These are phyloP conservation scores for Actinia equina DNA, from an alignment of 64 coral and sea anemone species.

Conservation along the genomic window DNA sequence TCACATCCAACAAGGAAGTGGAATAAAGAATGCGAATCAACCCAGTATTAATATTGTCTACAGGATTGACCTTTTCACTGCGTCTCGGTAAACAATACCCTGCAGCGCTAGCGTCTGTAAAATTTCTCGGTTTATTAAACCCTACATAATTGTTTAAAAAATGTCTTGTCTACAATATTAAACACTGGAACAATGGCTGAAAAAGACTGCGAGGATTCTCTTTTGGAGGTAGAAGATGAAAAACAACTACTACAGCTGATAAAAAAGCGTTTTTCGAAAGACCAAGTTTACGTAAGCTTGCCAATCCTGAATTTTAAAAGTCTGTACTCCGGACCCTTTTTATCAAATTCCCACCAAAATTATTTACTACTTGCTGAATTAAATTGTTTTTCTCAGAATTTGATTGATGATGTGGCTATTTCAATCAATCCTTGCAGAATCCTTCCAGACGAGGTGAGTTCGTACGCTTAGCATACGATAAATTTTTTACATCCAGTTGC, in stretches of 20 bases:
- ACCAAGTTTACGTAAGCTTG: not conserved
- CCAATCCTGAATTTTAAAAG: not conserved
- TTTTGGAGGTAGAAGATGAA: not conserved
- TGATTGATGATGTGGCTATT: not conserved
- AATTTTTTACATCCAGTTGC: not conserved
- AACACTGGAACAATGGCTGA: not conserved
- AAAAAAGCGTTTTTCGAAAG: constrained; percentile 1
- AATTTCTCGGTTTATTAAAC: not conserved
- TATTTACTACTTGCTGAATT: not conserved
- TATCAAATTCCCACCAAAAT: not conserved
- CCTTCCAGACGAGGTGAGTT: not conserved
- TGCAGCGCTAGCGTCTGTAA: not conserved
- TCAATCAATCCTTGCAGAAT: not conserved
- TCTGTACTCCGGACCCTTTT: not conserved
- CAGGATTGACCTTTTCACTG: not conserved
- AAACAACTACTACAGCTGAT: not conserved
- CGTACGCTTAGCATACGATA: not conserved
- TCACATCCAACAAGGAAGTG: not conserved
- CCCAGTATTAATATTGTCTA: not conserved
- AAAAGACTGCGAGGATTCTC: not conserved
- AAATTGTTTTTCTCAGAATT: not conserved
- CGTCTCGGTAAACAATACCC: not conserved
- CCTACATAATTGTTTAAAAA: not conserved
- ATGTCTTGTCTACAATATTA: not conserved
- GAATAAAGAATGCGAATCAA: constrained; percentile 3